A percentile compares a stretch with the other conserved stretches of the same genome.
Evolutionary conservation across 2,113 vertebrate species (phyloP).

Genomic region (Anser brachyrhynchus): DNA sequence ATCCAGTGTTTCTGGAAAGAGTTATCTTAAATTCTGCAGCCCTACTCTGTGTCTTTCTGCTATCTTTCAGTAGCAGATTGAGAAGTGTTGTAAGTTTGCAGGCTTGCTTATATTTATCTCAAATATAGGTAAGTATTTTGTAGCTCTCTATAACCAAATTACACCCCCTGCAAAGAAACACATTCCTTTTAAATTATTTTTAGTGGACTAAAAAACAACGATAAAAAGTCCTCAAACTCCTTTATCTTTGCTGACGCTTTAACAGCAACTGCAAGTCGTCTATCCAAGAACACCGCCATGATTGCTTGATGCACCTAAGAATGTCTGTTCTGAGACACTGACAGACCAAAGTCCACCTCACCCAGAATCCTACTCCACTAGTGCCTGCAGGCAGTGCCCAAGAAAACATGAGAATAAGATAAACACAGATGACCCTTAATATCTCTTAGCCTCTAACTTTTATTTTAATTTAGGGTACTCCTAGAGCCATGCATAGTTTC

Average conservation of each 20-base stretch:
- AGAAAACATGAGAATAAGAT: background rate
- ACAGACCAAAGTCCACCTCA: background rate
- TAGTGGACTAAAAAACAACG: background rate
- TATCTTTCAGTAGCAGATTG: background rate
- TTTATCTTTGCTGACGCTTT: background rate
- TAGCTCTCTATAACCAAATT: background rate
- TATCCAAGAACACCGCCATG: accelerated
- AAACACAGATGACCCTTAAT: accelerated
- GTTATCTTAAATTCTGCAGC: background rate
- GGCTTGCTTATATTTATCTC: background rate
- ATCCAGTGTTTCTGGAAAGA: background rate
- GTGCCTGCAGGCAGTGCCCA: background rate
- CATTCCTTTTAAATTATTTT: background rate
- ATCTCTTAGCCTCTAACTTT: background rate
- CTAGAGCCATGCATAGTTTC: background rate
- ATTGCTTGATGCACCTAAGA: background rate
- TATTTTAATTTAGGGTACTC: background rate
- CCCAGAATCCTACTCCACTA: background rate
- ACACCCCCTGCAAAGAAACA: background rate
- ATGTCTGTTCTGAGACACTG: accelerated
- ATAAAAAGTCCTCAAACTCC: background rate
- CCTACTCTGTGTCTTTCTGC: background rate
- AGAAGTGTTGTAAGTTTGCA: background rate
- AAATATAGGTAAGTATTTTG: background rate
- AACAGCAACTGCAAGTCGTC: background rate